Percentiles rank a stretch among this genome's conserved stretches.
Conservation (phyloP, 1,140 invertebrate genomes). For the Gonioctena quinquepunctata region DNA sequence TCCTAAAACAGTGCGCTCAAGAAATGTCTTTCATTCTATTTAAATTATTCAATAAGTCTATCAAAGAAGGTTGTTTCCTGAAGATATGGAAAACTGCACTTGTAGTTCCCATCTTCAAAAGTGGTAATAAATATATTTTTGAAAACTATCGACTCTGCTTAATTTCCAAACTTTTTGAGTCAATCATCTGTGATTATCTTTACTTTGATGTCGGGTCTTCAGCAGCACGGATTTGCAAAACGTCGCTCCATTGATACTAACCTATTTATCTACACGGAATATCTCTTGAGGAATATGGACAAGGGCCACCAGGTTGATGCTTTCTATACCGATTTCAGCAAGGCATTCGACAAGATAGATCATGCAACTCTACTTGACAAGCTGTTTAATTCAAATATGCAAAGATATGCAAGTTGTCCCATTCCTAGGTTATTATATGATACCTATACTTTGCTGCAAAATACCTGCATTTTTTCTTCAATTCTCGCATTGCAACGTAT, state of each 20-base stretch:
- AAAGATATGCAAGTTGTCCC: too few species aligned
- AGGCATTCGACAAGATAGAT: not conserved
- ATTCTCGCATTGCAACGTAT: too few species aligned
- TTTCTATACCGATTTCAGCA: not conserved
- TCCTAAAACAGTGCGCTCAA: too few species aligned
- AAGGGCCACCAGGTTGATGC: not conserved
- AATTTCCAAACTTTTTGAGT: not conserved
- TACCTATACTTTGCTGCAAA: too few species aligned
- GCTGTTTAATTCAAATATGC: too few species aligned
- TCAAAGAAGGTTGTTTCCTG: too few species aligned
- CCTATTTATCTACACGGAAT: not conserved
- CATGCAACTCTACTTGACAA: not conserved
- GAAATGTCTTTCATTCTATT: too few species aligned
- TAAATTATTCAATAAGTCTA: too few species aligned
- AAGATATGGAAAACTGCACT: too few species aligned
- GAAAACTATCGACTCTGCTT: not conserved
- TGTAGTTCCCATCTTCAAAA: too few species aligned
- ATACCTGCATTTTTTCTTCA: too few species aligned
- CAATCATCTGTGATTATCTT: not conserved
- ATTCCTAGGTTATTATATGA: too few species aligned
- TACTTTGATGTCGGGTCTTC: not conserved
- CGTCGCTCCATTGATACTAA: not conserved
- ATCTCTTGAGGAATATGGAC: not conserved
- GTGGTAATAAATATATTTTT: not conserved
- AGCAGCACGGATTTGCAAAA: not conserved